These are phyloP conservation scores for Charina bottae DNA, from an alignment of 2,113 vertebrate species.

Conservation along the genomic window DNA sequence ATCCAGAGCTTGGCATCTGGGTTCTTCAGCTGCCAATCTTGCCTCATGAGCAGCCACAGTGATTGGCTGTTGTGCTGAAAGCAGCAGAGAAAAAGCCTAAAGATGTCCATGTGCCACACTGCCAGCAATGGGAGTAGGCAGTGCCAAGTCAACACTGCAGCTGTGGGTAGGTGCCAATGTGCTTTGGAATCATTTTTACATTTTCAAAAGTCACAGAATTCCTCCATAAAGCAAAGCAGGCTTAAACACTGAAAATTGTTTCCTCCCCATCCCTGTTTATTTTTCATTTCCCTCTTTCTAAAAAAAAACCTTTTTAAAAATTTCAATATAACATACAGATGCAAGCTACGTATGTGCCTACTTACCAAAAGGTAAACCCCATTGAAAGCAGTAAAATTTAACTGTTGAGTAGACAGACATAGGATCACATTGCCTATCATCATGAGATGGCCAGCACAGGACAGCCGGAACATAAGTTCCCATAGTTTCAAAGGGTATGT, in stretches of 20 bases:
- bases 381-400: background rate
- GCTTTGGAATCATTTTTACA: slow-evolving; percentile 76
- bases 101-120: slow-evolving; percentile 80
- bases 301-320: slow-evolving; percentile 38
- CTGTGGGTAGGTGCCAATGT: slow-evolving; percentile 73
- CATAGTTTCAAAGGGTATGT: background rate
- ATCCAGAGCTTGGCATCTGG: slow-evolving; percentile 88
- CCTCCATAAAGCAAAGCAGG: slow-evolving; percentile 75
- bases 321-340: background rate
- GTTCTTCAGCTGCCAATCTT: slow-evolving; percentile 83
- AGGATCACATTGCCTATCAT: background rate
- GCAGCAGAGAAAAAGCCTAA: slow-evolving; percentile 82
- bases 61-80: slow-evolving; percentile 80
- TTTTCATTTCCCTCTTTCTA: slow-evolving; percentile 39
- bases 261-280: slow-evolving; percentile 38
- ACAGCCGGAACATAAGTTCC: background rate
- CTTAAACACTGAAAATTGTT: slow-evolving; percentile 67
- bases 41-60: slow-evolving; percentile 82
- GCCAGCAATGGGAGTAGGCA: slow-evolving; percentile 74
- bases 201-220: slow-evolving; percentile 84
- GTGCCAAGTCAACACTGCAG: slow-evolving; percentile 81
- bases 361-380: background rate
- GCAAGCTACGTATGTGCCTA: background rate
- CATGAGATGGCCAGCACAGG: background rate
- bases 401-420: background rate